Conservation (phyloP, 2,888 invertebrate species). For the Agonopterix subpropinquella region DNA sequence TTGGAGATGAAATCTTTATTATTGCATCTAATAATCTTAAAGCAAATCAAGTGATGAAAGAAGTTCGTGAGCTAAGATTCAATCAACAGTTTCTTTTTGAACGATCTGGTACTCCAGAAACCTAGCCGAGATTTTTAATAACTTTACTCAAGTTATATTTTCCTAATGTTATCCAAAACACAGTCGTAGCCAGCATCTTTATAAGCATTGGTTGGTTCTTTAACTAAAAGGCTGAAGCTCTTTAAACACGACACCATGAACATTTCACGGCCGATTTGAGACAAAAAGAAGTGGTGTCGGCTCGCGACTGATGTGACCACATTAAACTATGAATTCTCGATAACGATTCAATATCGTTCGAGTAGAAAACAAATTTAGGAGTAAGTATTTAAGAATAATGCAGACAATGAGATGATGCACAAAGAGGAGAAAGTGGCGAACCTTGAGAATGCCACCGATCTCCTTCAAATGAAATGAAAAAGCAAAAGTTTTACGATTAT, state of each 20-base stretch:
- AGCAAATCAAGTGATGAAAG: slow-evolving; percentile 4
- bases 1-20: slow-evolving; percentile 34
- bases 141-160: no score
- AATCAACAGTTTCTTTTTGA: not conserved
- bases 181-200: no score
- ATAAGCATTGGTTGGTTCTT: no score
- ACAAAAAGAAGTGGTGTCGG: slow-evolving; percentile 32
- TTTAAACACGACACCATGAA: slow-evolving; percentile 30
- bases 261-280: slow-evolving; percentile 51
- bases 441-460: no score
- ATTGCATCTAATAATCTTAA: slow-evolving; percentile 11
- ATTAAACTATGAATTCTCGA: not conserved
- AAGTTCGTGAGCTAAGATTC: slow-evolving; percentile 6
- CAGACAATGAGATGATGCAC: not conserved
- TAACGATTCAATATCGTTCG: not conserved
- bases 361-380: not conserved
- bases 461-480: no score
- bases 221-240: slow-evolving; percentile 5
- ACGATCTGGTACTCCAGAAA: no score
- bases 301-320: slow-evolving; percentile 28
- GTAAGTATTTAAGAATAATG: not conserved
- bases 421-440: not conserved
- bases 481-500: no score
- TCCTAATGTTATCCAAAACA: no score
- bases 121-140: no score